Conservation (phyloP, 2,113 vertebrate genomes). For the Ciconia maguari region DNA sequence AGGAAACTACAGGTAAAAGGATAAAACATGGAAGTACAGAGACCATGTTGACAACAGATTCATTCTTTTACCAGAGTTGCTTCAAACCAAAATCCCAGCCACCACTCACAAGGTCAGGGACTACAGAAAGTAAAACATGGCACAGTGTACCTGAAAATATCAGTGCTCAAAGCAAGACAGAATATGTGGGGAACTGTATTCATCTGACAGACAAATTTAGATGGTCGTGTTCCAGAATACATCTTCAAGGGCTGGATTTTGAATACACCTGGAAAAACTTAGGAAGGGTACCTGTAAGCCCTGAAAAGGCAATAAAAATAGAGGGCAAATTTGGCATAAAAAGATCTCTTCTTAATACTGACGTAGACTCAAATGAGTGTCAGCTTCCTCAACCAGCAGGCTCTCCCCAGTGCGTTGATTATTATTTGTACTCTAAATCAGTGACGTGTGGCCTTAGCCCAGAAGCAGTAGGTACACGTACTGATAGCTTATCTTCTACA, state of each 20-base stretch:
- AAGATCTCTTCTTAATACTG: neutral
- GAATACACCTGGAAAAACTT: neutral
- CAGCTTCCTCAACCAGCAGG: neutral
- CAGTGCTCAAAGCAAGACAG: neutral
- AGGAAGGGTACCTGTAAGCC: neutral
- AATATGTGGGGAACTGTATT: neutral
- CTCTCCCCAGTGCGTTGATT: neutral
- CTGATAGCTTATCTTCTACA: neutral
- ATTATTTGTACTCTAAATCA: neutral
- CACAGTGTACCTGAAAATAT: constrained; percentile 65
- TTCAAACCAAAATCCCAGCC: neutral
- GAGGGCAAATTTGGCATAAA: neutral
- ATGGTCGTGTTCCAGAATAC: constrained; percentile 52
- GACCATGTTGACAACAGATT: neutral
- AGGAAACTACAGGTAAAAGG: neutral
- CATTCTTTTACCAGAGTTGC: neutral
- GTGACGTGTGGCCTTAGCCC: neutral
- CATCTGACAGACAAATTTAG: neutral
- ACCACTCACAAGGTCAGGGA: neutral
- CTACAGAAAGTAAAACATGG: constrained; percentile 22
- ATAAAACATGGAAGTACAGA: neutral
- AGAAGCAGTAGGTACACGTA: neutral
- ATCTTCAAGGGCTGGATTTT: constrained; percentile 38
- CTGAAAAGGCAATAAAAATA: neutral
- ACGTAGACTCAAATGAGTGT: neutral